phyloP scores from a whole-genome alignment of 2,797 vertebrate genomes.

The Botia kubotai region DNA sequence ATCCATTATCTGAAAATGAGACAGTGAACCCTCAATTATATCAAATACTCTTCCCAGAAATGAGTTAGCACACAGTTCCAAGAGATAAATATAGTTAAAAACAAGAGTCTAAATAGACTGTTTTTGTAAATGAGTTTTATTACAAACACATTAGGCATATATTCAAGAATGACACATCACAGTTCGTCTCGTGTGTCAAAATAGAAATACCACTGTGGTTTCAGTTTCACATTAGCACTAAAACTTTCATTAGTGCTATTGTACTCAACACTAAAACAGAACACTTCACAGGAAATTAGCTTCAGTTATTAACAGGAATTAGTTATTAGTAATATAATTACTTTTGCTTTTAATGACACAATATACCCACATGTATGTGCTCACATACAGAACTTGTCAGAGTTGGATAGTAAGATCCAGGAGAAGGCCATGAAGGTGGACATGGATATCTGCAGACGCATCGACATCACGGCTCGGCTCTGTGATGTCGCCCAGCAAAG shows the following conservation, averaged over 20 bases:
- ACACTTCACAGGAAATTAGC: slow-evolving; percentile 1
- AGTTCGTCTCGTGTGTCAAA: slow-evolving; percentile 11
- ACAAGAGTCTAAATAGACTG: slow-evolving; percentile 8
- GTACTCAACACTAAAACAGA: not conserved
- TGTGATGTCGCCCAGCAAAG: slow-evolving; percentile 93
- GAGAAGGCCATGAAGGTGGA: slow-evolving; percentile 98
- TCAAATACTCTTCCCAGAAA: slow-evolving; percentile 34
- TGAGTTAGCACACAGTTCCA: slow-evolving; percentile 17
- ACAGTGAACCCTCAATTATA: not conserved
- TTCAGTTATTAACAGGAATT: not conserved
- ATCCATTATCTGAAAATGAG: slow-evolving; percentile 29
- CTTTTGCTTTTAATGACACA: not conserved
- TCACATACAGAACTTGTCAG: slow-evolving; percentile 83
- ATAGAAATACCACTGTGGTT: slow-evolving; percentile 12
- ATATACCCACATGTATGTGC: not conserved
- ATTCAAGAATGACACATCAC: slow-evolving; percentile 5
- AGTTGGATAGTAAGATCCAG: slow-evolving; percentile 97
- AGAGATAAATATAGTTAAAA: slow-evolving; percentile 17
- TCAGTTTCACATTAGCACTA: slow-evolving; percentile 20
- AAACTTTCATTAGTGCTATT: not conserved
- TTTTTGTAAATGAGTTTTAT: slow-evolving; percentile 18
- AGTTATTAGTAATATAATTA: not conserved
- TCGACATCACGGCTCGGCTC: slow-evolving; percentile 94
- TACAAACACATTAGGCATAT: not conserved
- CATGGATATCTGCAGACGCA: slow-evolving; percentile 98